A percentile compares a stretch with the other conserved stretches of the same genome.
These are phyloP conservation scores for Panzeria rudis DNA, from an alignment of 2,888 invertebrate species.

Conservation along the genomic window DNA sequence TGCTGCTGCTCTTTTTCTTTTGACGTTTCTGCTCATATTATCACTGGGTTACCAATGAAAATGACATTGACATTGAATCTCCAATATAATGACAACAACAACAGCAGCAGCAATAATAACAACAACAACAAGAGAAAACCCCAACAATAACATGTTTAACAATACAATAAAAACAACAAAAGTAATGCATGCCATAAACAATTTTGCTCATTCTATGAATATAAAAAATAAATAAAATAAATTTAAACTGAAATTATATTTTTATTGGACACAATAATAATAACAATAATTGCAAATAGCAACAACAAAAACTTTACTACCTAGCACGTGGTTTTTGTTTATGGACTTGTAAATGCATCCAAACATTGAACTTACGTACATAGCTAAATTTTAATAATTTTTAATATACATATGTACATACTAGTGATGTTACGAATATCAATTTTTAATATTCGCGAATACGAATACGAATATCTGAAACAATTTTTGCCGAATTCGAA, in stretches of 20 bases:
- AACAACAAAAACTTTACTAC: not conserved
- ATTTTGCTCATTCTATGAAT: slow-evolving; percentile 38
- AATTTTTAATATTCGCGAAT: too few relatives aligned
- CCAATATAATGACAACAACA: slow-evolving; percentile 52
- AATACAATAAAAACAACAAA: slow-evolving; percentile 38
- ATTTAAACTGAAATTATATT: slow-evolving; percentile 24
- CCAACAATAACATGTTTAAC: slow-evolving; percentile 15
- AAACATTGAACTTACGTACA: not conserved
- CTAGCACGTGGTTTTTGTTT: slow-evolving; percentile 26
- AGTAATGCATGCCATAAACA: slow-evolving; percentile 22
- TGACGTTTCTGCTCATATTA: slow-evolving; percentile 60
- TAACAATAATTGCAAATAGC: slow-evolving; percentile 24
- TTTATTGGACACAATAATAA: slow-evolving; percentile 44
- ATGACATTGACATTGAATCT: slow-evolving; percentile 73
- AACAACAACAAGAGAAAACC: slow-evolving; percentile 12
- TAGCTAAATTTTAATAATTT: slow-evolving; percentile 4
- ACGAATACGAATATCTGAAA: too few relatives aligned
- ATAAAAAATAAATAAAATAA: slow-evolving; percentile 1
- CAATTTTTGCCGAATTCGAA: too few relatives aligned
- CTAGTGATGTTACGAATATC: too few relatives aligned
- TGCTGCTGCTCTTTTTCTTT: slow-evolving; percentile 30
- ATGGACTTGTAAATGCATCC: not conserved
- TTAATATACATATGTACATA: slow-evolving; percentile 2
- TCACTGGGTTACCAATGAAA: slow-evolving; percentile 71
- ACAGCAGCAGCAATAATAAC: slow-evolving; percentile 18